Evolutionary conservation across 2,113 vertebrate species (phyloP), one percentile per base, ranked within the genome.

Genomic region (Ciconia stormi): DNA sequence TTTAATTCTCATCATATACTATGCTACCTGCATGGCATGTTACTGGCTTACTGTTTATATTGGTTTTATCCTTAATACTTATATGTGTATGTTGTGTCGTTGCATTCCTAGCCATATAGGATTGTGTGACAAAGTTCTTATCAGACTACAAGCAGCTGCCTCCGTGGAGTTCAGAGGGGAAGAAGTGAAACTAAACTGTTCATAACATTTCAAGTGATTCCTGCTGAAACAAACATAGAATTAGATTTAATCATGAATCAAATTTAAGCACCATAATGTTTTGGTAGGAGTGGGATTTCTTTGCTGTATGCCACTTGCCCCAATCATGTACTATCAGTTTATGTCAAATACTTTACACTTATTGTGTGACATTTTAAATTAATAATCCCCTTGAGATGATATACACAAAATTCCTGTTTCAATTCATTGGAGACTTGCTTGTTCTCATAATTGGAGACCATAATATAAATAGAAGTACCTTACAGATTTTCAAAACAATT

Each of bases 11-110:
- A 25, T 46, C 13, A 50, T 42, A 36, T 23, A 53, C 59, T 50
- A 11, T 0, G 0, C 36, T 47, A 82, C 38, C 50, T 82, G 47
- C 34, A 36, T 1, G 0, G 30, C 44, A 9, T 25, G 9, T 79
- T 63, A 59, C 32, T 52, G 25, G 29, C 32, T 94, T 81, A 38
- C 11, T 71, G 47, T 21, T 94, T 81, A 16, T 71, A 40, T 23
- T 87, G 46, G 16, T 32, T 84, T 87, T 72, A 67, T 67, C 81
- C 63, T 30, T 69, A 34, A 73, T 40, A 44, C 11, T 65, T 61
- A 1, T 1, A 32, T 6, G 5, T 34, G 9, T 44, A 10, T 69
- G 40, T 27, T 53, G 36, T 90, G 58, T 16, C 23, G 74, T 34
- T 62, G 38, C 56, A 52, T 81, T 69, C 53, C 27, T 38, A 69